Percentiles rank a stretch among this genome's conserved stretches.
These are phyloP conservation scores for Catajapyx aquilonaris DNA, from an alignment of 1,140 invertebrate genomes.

Conservation along the genomic window DNA sequence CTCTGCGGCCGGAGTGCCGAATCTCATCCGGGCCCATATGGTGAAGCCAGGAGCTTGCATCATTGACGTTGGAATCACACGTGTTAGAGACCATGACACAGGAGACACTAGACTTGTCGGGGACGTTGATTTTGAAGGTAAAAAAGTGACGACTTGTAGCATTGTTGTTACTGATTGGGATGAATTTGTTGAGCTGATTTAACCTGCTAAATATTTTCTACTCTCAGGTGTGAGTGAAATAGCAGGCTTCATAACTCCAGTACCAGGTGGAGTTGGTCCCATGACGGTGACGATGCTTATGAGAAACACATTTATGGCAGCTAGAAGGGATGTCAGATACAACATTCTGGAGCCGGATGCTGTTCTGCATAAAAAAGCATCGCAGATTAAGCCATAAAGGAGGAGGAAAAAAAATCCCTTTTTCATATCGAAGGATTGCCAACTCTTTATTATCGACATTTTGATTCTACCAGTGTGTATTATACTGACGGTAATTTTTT, in stretches of 20 bases:
- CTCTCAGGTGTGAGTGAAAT: constrained; percentile 43
- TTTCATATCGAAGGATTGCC: background rate
- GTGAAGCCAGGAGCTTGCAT: constrained; percentile 68
- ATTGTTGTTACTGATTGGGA: no score
- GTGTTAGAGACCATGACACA: constrained; percentile 33
- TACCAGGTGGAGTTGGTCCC: constrained; percentile 72
- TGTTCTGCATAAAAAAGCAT: constrained; percentile 2
- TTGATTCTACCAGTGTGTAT: no score
- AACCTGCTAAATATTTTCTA: constrained; percentile 11
- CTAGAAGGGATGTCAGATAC: constrained; percentile 21
- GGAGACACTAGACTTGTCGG: constrained; percentile 58
- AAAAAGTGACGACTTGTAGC: no score
- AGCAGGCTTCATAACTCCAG: constrained; percentile 60
- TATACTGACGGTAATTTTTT: no score
- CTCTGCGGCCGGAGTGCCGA: constrained; percentile 52
- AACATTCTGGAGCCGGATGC: constrained; percentile 6
- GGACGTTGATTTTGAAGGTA: constrained; percentile 67
- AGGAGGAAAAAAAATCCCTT: background rate
- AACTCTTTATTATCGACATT: background rate
- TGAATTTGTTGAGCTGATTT: no score
- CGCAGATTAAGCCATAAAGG: constrained; percentile 1
- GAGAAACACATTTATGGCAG: constrained; percentile 56
- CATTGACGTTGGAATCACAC: constrained; percentile 71
- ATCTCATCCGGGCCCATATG: constrained; percentile 62
- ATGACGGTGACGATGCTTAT: constrained; percentile 80